Evolutionary conservation across 2,888 invertebrate species (phyloP).

Genomic region (Drosophila multiciliata): DNA sequence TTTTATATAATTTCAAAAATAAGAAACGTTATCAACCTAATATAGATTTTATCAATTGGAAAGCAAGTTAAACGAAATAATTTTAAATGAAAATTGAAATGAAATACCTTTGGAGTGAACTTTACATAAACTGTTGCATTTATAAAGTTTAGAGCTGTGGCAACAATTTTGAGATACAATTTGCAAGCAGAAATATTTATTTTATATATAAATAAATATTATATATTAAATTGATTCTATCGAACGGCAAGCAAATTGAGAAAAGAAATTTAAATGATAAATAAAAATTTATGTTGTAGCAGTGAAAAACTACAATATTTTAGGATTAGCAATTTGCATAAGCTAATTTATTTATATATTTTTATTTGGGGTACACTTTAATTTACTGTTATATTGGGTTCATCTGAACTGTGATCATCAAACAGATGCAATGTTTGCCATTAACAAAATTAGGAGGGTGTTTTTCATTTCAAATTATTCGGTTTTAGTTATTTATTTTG

Average conservation of each 20-base stretch:
- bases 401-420: background rate
- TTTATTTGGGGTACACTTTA: background rate
- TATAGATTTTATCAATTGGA: background rate
- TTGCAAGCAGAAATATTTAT: background rate
- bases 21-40: background rate
- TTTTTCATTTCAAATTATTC: constrained; percentile 8
- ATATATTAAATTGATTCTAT: background rate
- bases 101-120: background rate
- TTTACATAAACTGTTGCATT: background rate
- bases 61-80: background rate
- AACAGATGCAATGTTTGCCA: background rate
- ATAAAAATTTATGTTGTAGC: background rate
- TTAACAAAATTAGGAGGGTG: background rate
- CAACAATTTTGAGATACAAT: background rate
- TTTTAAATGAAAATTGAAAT: background rate
- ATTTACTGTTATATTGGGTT: background rate
- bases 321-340: background rate
- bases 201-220: too few relatives aligned
- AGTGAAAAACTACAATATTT: background rate
- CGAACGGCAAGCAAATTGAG: background rate
- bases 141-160: background rate
- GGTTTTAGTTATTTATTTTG: constrained; percentile 12
- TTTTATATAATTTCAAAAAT: background rate
- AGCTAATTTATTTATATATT: background rate
- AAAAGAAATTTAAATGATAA: background rate